Evolutionary conservation across 2,797 vertebrate genomes (phyloP).

Genomic region (Emydoidea blandingii): DNA sequence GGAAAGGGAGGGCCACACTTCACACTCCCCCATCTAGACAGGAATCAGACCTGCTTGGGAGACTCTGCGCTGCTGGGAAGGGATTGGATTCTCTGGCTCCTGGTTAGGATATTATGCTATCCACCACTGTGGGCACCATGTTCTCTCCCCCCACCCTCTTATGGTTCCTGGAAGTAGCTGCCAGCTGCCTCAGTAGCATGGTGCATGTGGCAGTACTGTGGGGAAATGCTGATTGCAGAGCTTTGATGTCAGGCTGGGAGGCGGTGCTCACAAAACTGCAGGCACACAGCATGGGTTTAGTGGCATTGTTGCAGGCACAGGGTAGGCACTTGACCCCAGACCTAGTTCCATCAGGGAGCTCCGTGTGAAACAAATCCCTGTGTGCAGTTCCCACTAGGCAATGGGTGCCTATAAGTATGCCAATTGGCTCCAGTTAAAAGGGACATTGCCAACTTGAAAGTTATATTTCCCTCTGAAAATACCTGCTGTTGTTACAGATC

Average conservation of each 20-base stretch:
- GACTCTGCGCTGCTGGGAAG: not conserved
- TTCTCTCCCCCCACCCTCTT: not conserved
- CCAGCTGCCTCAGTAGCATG: not conserved
- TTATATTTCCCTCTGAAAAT: not conserved
- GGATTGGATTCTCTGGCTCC: not conserved
- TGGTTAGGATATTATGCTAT: not conserved
- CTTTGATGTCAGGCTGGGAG: not conserved
- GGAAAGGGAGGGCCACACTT: not conserved
- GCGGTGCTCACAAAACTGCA: not conserved
- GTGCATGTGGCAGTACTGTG: not conserved
- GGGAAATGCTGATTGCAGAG: not conserved
- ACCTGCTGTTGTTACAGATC: not conserved
- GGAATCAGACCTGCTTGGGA: not conserved
- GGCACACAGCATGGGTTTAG: not conserved
- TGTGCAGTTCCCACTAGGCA: not conserved
- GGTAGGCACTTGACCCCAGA: not conserved
- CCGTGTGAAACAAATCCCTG: not conserved
- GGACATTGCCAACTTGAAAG: not conserved
- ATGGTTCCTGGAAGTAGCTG: not conserved
- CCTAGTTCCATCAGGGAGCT: not conserved
- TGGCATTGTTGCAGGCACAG: not conserved
- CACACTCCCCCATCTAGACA: not conserved
- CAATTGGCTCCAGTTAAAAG: not conserved
- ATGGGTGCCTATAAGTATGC: not conserved
- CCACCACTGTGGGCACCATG: not conserved